phyloP scores from a whole-genome alignment of 1,140 invertebrate genomes.

The Drosophila nannoptera region DNA sequence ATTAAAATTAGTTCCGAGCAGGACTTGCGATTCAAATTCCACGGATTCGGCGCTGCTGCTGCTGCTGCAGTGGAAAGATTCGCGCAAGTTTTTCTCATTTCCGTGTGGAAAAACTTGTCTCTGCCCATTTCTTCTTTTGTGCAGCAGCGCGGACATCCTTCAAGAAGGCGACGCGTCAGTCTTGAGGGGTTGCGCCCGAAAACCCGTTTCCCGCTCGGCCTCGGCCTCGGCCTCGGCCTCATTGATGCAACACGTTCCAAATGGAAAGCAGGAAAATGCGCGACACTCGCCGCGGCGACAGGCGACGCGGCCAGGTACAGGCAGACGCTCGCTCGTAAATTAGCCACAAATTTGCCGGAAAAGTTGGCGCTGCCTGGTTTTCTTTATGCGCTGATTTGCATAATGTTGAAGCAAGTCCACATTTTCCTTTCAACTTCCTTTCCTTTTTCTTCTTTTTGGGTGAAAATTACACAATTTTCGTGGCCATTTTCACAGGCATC shows the following conservation, averaged over 20 bases:
- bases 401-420: conserved; percentile 54
- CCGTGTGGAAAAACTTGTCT: conserved; percentile 61
- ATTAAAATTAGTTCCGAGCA: conserved; percentile 73
- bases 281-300: conserved; percentile 36
- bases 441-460: conserved; percentile 44
- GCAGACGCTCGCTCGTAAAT: conserved; percentile 55
- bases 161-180: not conserved
- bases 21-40: conserved; percentile 13
- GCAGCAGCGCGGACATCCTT: conserved; percentile 7
- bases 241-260: conserved; percentile 70
- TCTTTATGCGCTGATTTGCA: conserved; percentile 60
- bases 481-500: conserved; percentile 43
- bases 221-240: conserved; percentile 50
- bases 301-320: conserved; percentile 15
- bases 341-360: conserved; percentile 77
- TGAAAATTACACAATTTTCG: conserved; percentile 61
- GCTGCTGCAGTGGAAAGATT: conserved; percentile 19
- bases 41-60: conserved; percentile 11
- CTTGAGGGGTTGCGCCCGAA: conserved; percentile 19
- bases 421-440: conserved; percentile 5
- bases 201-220: conserved; percentile 56
- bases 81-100: conserved; percentile 70
- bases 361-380: conserved; percentile 45
- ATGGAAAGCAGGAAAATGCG: conserved; percentile 15
- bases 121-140: conserved; percentile 63